Conservation (phyloP, 2,888 invertebrate species). For the Standfussiana lucernea region DNA sequence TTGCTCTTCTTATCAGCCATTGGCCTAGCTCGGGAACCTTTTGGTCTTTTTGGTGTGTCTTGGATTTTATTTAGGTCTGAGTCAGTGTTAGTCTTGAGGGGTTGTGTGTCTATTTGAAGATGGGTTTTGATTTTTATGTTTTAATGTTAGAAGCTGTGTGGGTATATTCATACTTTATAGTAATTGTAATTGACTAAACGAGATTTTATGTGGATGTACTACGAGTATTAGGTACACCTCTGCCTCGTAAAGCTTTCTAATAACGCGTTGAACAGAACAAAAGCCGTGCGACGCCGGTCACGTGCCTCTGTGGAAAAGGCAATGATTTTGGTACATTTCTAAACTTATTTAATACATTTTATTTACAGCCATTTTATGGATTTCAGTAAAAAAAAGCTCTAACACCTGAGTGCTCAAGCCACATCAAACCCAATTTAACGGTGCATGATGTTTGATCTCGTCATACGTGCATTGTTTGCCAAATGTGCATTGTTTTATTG, state of each 20-base stretch:
- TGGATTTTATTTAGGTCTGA: constrained; percentile 51
- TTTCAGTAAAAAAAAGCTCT: constrained; percentile 30
- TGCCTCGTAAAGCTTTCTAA: not conserved
- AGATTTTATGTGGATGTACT: no score
- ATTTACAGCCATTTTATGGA: constrained; percentile 36
- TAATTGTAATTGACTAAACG: not conserved
- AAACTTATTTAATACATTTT: not conserved
- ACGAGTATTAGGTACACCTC: no score
- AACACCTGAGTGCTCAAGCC: constrained; percentile 38
- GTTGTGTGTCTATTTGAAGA: constrained; percentile 36
- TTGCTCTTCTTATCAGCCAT: constrained; percentile 69
- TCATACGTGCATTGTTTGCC: constrained; percentile 23
- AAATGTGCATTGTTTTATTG: constrained; percentile 46
- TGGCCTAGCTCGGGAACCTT: constrained; percentile 54
- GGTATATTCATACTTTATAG: not conserved
- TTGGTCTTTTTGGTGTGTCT: constrained; percentile 35
- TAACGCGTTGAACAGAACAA: not conserved
- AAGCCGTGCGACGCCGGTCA: not conserved
- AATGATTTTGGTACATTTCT: not conserved
- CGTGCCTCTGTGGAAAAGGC: not conserved
- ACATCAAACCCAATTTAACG: constrained; percentile 53
- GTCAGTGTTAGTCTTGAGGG: constrained; percentile 34
- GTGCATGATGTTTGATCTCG: constrained; percentile 55
- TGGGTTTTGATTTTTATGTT: constrained; percentile 13
- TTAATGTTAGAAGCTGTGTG: not conserved